phyloP scores from a whole-genome alignment of 2,888 invertebrate species.

The Agrochola lota region DNA sequence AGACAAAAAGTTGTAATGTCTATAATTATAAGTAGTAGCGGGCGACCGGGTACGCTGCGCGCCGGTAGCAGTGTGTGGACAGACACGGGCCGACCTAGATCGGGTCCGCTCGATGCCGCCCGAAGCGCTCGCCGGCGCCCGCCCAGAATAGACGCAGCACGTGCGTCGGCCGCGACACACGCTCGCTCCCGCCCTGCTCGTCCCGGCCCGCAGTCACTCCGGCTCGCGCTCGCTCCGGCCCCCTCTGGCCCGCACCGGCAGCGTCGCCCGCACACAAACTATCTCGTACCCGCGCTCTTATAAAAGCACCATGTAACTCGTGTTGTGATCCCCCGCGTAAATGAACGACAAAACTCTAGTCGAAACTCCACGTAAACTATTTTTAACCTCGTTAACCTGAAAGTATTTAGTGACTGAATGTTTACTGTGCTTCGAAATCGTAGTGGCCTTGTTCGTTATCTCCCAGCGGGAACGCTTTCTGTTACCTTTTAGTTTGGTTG shows the following conservation, averaged over 20 bases:
- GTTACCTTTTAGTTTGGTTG: constrained; percentile 59
- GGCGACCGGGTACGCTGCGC: constrained; percentile 64
- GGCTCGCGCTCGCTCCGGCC: constrained; percentile 56
- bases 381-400: constrained; percentile 75
- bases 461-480: constrained; percentile 77
- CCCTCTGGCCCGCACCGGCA: constrained; percentile 43
- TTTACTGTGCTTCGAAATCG: constrained; percentile 78
- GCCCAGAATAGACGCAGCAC: constrained; percentile 90
- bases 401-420: constrained; percentile 76
- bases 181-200: constrained; percentile 72
- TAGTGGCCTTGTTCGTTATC: constrained; percentile 86
- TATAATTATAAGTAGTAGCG: constrained; percentile 57
- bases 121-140: constrained; percentile 72
- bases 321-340: constrained; percentile 71
- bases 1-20: constrained; percentile 53
- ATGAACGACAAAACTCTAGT: constrained; percentile 54
- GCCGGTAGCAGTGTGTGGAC: constrained; percentile 70
- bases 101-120: constrained; percentile 86
- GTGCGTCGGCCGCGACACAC: constrained; percentile 87
- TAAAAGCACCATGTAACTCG: constrained; percentile 67
- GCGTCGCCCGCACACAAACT: constrained; percentile 57
- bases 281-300: constrained; percentile 42
- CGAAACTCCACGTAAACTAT: constrained; percentile 74
- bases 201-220: constrained; percentile 55
- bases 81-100: constrained; percentile 84